Base-by-base conservation (phyloP, 2,113 vertebrate species). In the Corythoichthys haematopterus region DNA sequence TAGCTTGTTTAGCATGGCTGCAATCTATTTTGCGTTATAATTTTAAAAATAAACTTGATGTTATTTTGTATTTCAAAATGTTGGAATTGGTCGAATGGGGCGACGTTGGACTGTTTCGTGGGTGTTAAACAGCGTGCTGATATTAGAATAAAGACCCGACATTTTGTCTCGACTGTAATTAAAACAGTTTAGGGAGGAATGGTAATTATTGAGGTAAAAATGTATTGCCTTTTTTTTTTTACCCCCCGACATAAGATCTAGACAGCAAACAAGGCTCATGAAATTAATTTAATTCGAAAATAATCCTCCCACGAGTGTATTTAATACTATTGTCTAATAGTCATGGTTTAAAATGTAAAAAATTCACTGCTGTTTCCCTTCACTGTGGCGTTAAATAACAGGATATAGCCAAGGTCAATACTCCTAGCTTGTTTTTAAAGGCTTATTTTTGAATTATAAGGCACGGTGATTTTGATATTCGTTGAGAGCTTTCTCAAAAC, bases 161-260 rank as follows among this genome's bases (percentile, higher is more conserved):
- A 88, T 86, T 87, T 83, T 87, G 84, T 91, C 78, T 85, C 83
- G 80, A 57, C 37, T 71, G 65, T 81, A 86, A 84, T 87, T 86
- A 48, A 72, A 69, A 48, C 71, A 77, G 70, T 83, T 82, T 78
- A 72, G 80, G 74, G 64, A 72, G 84, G 82, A 87, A 88, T 87
- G 80, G 80, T 71, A 70, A 82, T 43, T 87, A 81, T 85, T 75
- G 53, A 62, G 43, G 63, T 38, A 40, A 50, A 71, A 78, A 79
- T 77, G 61, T 69, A 50, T 14, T 55, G 70, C 76, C 70, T 77
- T 78, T 36, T 57, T 36, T 53, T 0, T 11, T 28, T 70, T 58
- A 78, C 63, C 37, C 76, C 66, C 84, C 84, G 72, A 80, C 79
- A 81, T 56, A 80, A 83, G 47, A 66, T 35, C 15, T n/a, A 46